phyloP scores from a whole-genome alignment of 2,888 invertebrate genomes.

The Pinctada fucata region DNA sequence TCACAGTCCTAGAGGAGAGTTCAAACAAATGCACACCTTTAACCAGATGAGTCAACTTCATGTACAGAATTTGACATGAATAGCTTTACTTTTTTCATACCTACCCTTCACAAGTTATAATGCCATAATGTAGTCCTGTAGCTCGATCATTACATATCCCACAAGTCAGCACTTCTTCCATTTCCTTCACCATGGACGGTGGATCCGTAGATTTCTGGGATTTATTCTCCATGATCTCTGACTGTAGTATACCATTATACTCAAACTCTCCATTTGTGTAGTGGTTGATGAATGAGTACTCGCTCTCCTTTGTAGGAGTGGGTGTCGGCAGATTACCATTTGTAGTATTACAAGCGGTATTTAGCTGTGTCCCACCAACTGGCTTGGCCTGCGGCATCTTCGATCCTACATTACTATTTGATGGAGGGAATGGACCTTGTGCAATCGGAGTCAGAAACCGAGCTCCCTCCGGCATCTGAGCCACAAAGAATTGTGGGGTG shows the following conservation, averaged over 20 bases:
- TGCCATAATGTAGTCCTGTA: slow-evolving; percentile 98
- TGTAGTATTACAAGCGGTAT: not conserved
- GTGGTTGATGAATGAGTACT: slow-evolving; percentile 66
- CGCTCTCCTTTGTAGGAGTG: slow-evolving; percentile 40
- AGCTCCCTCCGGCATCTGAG: not conserved
- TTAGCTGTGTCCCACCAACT: not conserved
- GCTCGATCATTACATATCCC: slow-evolving; percentile 97
- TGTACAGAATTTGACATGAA: no score
- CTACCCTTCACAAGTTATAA: slow-evolving; percentile 98
- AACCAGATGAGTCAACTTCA: no score
- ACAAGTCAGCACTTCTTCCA: slow-evolving; percentile 79
- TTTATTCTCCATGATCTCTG: slow-evolving; percentile 20
- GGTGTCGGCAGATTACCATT: not conserved
- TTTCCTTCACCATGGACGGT: not conserved
- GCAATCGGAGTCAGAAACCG: not conserved
- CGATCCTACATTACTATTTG: not conserved
- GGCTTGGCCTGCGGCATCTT: not conserved
- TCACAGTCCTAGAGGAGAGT: no score
- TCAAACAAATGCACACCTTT: no score
- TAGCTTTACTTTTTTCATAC: slow-evolving; percentile 50
- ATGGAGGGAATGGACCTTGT: not conserved
- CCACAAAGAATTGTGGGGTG: not conserved
- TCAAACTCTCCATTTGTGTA: slow-evolving; percentile 65
- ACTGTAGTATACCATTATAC: slow-evolving; percentile 61
- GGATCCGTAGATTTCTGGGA: not conserved